These are phyloP conservation scores for Perca schrenkii DNA, from an alignment of 2,113 vertebrate species.

Conservation along the genomic window DNA sequence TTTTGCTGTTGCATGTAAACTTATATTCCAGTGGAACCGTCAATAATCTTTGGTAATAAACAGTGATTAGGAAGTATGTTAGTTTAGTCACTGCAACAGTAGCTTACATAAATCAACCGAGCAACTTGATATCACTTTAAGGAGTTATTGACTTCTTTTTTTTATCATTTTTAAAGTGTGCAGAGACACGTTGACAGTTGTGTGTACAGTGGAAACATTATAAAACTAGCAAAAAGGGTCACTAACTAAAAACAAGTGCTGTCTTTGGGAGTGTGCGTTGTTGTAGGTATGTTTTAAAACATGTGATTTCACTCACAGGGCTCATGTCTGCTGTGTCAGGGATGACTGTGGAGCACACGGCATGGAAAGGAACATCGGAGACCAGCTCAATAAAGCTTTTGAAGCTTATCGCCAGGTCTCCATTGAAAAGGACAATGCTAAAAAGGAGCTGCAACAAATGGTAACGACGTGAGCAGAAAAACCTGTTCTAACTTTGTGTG, in stretches of 20 bases:
- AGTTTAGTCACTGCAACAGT: constrained; percentile 7
- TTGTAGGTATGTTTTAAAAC: not conserved
- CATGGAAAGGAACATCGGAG: constrained; percentile 98
- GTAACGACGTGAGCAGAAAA: constrained; percentile 71
- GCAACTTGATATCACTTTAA: constrained; percentile 15
- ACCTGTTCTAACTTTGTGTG: not conserved
- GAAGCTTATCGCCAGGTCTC: constrained; percentile 96
- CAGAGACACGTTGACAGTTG: not conserved
- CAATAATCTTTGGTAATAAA: constrained; percentile 5
- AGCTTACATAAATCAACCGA: constrained; percentile 14
- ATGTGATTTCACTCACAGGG: constrained; percentile 55
- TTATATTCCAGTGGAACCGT: not conserved
- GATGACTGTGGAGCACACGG: constrained; percentile 91
- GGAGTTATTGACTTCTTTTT: not conserved
- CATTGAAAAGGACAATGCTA: constrained; percentile 92
- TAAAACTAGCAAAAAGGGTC: not conserved
- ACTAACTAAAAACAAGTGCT: not conserved
- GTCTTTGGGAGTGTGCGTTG: not conserved
- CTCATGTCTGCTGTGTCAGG: constrained; percentile 87
- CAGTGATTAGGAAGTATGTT: constrained; percentile 25
- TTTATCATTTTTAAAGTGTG: not conserved
- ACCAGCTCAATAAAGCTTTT: constrained; percentile 98
- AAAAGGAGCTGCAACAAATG: constrained; percentile 92
- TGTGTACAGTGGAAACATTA: not conserved
- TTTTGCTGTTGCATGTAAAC: not conserved